These are phyloP conservation scores for Carabus problematicus DNA, from an alignment of 2,888 invertebrate genomes.

Conservation along the genomic window DNA sequence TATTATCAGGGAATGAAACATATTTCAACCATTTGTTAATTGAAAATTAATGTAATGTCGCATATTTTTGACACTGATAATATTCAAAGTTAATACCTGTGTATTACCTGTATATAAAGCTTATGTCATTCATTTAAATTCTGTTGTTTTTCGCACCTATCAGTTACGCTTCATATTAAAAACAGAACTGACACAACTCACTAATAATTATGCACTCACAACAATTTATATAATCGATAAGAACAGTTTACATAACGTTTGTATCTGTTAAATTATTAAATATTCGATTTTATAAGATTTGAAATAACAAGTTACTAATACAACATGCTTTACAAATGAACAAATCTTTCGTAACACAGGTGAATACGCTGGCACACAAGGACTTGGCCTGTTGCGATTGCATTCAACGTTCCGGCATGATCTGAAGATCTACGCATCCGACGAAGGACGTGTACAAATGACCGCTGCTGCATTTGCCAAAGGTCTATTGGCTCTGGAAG, in stretches of 20 bases:
- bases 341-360: constrained; percentile 55
- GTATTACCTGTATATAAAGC: too few relatives aligned
- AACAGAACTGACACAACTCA: constrained; percentile 24
- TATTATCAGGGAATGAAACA: too few relatives aligned
- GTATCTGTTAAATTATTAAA: too few relatives aligned
- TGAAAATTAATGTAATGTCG: too few relatives aligned
- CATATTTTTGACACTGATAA: too few relatives aligned
- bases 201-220: constrained; percentile 32
- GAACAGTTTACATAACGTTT: too few relatives aligned
- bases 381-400: constrained; percentile 90
- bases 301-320: constrained; percentile 15
- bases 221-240: too few relatives aligned
- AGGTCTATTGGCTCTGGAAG: constrained; percentile 95
- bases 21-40: constrained; percentile 2
- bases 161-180: constrained; percentile 23
- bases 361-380: constrained; percentile 92
- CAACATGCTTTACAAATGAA: constrained; percentile 29
- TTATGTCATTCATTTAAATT: constrained; percentile 5
- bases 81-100: too few relatives aligned
- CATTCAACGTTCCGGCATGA: constrained; percentile 99
- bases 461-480: constrained; percentile 99
- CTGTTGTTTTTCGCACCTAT: constrained; percentile 27
- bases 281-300: too few relatives aligned
- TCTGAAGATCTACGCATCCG: constrained; percentile 98
- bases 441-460: constrained; percentile 99